phyloP scores from a whole-genome alignment of 2,113 vertebrate species.

The Hypanus sabinus region DNA sequence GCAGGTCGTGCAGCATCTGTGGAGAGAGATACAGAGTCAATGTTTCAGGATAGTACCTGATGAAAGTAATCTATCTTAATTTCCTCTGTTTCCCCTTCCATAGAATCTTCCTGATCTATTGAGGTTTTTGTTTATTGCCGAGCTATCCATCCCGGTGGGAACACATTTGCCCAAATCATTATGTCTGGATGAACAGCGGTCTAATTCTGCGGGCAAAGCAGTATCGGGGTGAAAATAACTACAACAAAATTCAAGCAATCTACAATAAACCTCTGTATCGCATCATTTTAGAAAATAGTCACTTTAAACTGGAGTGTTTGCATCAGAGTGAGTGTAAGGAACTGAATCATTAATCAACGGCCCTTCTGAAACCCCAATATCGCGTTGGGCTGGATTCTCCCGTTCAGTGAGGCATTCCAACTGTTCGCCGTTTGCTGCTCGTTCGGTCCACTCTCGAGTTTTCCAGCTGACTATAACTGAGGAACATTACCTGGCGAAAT shows the following conservation, averaged over 20 bases:
- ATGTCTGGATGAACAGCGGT: neutral
- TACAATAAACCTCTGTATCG: neutral
- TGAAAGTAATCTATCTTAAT: too few relatives aligned
- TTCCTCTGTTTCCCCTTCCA: too few relatives aligned
- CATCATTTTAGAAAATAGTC: neutral
- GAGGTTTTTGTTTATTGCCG: neutral
- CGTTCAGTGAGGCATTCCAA: too few relatives aligned
- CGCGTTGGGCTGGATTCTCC: neutral
- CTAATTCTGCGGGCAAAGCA: neutral
- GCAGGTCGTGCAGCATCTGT: too few relatives aligned
- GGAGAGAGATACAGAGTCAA: too few relatives aligned
- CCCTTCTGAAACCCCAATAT: neutral
- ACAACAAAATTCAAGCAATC: neutral
- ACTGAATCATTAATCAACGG: neutral
- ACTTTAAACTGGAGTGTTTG: neutral
- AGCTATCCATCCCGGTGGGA: neutral
- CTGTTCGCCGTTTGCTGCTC: neutral
- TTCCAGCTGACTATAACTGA: neutral
- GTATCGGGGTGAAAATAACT: neutral
- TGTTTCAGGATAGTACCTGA: too few relatives aligned
- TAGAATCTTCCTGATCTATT: too few relatives aligned
- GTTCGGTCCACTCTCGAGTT: too few relatives aligned
- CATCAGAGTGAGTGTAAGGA: neutral
- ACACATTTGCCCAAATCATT: neutral
- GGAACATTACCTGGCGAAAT: neutral